Percentiles rank a stretch among this genome's conserved stretches.
Evolutionary conservation across 2,797 vertebrate genomes (phyloP).

Genomic region (Allobates femoralis): DNA sequence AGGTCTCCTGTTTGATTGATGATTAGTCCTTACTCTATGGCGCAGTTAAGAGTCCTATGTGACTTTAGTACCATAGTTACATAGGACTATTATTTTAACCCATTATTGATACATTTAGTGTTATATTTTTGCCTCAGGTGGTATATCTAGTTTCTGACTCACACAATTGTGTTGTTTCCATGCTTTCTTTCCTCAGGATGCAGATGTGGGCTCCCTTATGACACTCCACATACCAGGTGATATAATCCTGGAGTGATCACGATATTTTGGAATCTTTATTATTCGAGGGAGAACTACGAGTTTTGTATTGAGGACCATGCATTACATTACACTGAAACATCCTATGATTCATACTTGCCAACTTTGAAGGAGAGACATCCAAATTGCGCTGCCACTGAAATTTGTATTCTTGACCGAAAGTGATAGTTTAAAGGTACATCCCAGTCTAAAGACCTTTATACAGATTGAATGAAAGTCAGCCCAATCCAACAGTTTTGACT

Average conservation of each 20-base stretch:
- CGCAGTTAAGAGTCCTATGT: too few species aligned
- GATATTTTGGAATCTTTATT: neutral
- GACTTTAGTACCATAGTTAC: neutral
- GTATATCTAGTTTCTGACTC: neutral
- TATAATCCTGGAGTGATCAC: neutral
- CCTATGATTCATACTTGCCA: too few species aligned
- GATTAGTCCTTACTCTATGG: too few species aligned
- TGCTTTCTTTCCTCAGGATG: conserved; percentile 23
- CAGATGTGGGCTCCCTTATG: conserved; percentile 22
- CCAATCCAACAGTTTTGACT: too few species aligned
- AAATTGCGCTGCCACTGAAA: too few species aligned
- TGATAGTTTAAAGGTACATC: too few species aligned
- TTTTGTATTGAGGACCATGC: neutral
- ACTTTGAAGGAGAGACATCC: too few species aligned
- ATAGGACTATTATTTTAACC: neutral
- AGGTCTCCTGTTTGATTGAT: too few species aligned
- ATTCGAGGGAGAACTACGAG: neutral
- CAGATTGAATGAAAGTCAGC: too few species aligned
- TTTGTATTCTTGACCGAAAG: too few species aligned
- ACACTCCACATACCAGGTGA: neutral
- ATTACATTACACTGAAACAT: too few species aligned
- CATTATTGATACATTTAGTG: neutral
- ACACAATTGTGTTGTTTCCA: conserved; percentile 21
- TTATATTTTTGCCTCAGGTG: neutral
- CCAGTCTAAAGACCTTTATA: too few species aligned